Evolutionary conservation across 92 coral and sea anemone species (phyloP).

Genomic region (Phenganax marumi): DNA sequence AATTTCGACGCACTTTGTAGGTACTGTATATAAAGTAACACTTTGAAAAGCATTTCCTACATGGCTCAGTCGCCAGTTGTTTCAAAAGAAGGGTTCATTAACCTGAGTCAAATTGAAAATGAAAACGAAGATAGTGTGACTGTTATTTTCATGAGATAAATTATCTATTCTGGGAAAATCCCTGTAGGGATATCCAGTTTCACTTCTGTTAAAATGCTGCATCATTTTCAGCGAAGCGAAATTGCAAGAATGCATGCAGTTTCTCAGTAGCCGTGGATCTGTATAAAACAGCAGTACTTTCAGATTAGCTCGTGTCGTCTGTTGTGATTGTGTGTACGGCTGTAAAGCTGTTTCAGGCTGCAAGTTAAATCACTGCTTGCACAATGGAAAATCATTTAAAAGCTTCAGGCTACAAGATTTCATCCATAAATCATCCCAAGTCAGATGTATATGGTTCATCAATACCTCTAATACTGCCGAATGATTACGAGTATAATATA

Average conservation of each 20-base stretch:
- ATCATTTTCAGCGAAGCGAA: conserved; percentile 5
- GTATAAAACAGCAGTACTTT: neutral
- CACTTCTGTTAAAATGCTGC: neutral
- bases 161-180: neutral
- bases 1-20: too few relatives aligned
- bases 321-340: neutral
- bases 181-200: neutral
- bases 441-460: conserved; percentile 12
- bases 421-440: conserved; percentile 2
- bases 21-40: too few relatives aligned
- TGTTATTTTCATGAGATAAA: neutral
- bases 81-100: neutral
- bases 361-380: neutral
- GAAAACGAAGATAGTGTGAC: neutral
- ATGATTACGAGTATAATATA: conserved; percentile 33
- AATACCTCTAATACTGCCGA: conserved; percentile 30
- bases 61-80: neutral
- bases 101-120: neutral
- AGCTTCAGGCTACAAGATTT: conserved; percentile 10
- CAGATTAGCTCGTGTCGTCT: neutral
- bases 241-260: neutral
- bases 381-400: conserved; percentile 12
- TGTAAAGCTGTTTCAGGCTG: neutral
- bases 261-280: neutral
- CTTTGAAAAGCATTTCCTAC: neutral